Percentiles rank a stretch among this genome's conserved stretches.
Conservation (phyloP, 2,888 invertebrate species). For the Crossocerus cetratus region DNA sequence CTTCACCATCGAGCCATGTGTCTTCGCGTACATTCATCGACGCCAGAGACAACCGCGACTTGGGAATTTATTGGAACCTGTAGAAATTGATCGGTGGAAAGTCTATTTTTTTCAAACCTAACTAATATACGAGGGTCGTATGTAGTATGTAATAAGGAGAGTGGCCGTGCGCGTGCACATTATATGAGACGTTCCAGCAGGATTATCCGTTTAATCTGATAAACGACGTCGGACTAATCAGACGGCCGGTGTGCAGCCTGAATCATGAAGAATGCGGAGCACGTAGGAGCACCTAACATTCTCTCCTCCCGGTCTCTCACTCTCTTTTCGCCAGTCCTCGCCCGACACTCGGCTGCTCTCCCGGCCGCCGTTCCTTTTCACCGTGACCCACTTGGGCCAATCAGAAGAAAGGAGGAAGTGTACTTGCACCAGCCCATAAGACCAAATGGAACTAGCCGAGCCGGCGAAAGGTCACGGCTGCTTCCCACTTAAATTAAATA, state of each 20-base stretch:
- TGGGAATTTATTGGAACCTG: neutral
- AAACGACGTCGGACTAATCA: slow-evolving; percentile 46
- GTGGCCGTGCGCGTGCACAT: slow-evolving; percentile 28
- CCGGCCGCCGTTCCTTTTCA: slow-evolving; percentile 5
- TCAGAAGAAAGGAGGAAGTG: slow-evolving; percentile 7
- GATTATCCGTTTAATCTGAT: slow-evolving; percentile 49
- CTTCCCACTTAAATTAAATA: too few species aligned
- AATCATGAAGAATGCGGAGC: slow-evolving; percentile 33
- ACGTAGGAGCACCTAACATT: slow-evolving; percentile 27
- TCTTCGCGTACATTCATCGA: too few species aligned
- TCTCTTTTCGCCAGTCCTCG: slow-evolving; percentile 9
- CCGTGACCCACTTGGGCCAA: slow-evolving; percentile 14
- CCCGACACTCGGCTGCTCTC: too few species aligned
- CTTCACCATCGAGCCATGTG: too few species aligned
- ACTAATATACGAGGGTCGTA: neutral
- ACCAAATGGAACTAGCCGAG: neutral
- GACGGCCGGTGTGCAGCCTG: slow-evolving; percentile 21
- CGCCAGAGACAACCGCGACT: too few species aligned
- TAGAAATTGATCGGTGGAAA: too few species aligned
- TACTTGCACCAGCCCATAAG: slow-evolving; percentile 13
- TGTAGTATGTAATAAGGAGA: slow-evolving; percentile 33
- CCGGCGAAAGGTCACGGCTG: neutral
- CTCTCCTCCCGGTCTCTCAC: slow-evolving; percentile 13
- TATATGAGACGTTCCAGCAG: slow-evolving; percentile 32
- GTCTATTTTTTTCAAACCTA: too few species aligned